Evolutionary conservation across 2,797 vertebrate genomes (phyloP), one percentile per base, ranked within the genome.

Genomic region (Holocentrus rufus): DNA sequence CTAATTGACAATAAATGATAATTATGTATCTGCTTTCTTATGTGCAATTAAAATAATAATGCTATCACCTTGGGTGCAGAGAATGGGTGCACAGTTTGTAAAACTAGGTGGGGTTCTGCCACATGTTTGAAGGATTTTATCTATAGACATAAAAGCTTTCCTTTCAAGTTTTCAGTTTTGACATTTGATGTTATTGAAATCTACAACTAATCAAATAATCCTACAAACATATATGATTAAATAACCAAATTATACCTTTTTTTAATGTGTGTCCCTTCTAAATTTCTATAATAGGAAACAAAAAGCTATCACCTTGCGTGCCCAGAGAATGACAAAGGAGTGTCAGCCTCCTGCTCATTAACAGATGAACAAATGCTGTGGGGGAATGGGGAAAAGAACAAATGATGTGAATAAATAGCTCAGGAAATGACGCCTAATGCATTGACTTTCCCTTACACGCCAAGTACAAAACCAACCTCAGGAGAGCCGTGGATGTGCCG

Each of bases 391-490:
- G 23, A 55, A 82, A 80, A 80, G 65, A 80, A 63, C 72, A 78
- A 83, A 81, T 56, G 56, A 80, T 82, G 13, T 76, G 79, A 81
- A 77, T 77, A 74, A 88, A 81, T 79, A 79, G 79, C 83, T 63
- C 25, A 52, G 72, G 69, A 90, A 90, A 90, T 68, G 59, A 74
- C 58, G 68, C 36, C 69, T 75, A 71, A 82, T 84, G 74, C 65
- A 49, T 79, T 67, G 50, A 46, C 55, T 70, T 76, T 34, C 39
- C 25, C 22, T 46, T 58, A 69, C 57, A 47, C 59, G 57, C 58
- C 70, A 54, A 74, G 39, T 72, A 57, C 73, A 76, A 85, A 87
- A 89, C 84, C 83, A 87, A 85, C 78, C 87, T 82, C 76, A 4
- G 74, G 87, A 88, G 82, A 88, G 76, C 67, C 58, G 69, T 55